Conservation (phyloP, 2,797 vertebrate species). For the Bucorvus abyssinicus region DNA sequence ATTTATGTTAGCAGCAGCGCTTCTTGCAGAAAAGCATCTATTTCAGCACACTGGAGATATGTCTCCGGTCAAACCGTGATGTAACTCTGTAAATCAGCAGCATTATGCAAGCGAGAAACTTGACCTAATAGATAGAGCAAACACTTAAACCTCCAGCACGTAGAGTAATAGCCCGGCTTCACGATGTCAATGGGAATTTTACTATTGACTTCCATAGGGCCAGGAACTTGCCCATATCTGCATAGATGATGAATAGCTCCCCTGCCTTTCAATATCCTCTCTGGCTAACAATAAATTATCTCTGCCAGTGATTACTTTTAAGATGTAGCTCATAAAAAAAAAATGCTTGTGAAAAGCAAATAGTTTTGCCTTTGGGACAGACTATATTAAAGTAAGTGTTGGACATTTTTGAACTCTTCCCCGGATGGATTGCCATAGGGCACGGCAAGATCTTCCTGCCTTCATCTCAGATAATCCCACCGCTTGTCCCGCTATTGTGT, state of each 20-base stretch:
- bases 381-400: conserved; percentile 45
- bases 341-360: conserved; percentile 66
- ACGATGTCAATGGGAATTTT: conserved; percentile 57
- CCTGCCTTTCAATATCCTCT: conserved; percentile 66
- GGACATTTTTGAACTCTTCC: conserved; percentile 45
- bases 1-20: background rate
- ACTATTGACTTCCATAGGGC: conserved; percentile 54
- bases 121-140: conserved; percentile 21
- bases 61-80: background rate
- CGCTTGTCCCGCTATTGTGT: background rate
- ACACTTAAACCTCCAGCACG: conserved; percentile 25
- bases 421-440: conserved; percentile 43
- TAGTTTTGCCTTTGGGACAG: conserved; percentile 65
- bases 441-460: background rate
- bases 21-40: background rate
- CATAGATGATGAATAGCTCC: conserved; percentile 63
- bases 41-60: background rate
- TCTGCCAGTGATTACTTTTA: conserved; percentile 68
- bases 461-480: conserved; percentile 10
- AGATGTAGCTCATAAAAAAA: conserved; percentile 58
- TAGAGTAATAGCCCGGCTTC: conserved; percentile 12
- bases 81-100: conserved; percentile 1
- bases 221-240: conserved; percentile 57
- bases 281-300: conserved; percentile 66
- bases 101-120: background rate